These are phyloP conservation scores for Tachina fera DNA, from an alignment of 2,888 invertebrate genomes.

Conservation along the genomic window DNA sequence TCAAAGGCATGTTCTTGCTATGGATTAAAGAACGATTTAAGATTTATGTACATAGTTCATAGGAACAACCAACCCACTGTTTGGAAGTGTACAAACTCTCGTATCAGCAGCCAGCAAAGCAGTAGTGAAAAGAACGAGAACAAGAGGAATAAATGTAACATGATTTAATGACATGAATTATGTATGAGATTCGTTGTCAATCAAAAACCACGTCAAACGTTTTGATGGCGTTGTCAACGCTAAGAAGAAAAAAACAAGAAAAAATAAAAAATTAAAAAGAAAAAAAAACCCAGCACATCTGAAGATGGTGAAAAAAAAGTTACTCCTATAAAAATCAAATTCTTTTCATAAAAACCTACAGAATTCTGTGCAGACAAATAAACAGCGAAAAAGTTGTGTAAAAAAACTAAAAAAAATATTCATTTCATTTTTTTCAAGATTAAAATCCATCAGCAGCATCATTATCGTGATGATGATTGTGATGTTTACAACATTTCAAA, in stretches of 20 bases:
- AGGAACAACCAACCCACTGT: slow-evolving; percentile 30
- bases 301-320: slow-evolving; percentile 62
- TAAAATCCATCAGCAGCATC: slow-evolving; percentile 48
- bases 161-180: slow-evolving; percentile 84
- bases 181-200: slow-evolving; percentile 83
- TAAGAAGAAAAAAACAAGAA: slow-evolving; percentile 50
- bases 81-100: not conserved
- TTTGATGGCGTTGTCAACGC: slow-evolving; percentile 83
- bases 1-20: not conserved
- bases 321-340: slow-evolving; percentile 69
- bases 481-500: slow-evolving; percentile 61
- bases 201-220: slow-evolving; percentile 83
- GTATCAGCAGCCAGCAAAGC: slow-evolving; percentile 39
- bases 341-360: slow-evolving; percentile 65
- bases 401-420: slow-evolving; percentile 48
- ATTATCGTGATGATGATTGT: slow-evolving; percentile 31
- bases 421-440: slow-evolving; percentile 45
- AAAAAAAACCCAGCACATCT: slow-evolving; percentile 57
- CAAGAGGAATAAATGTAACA: slow-evolving; percentile 81
- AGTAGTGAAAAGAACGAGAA: slow-evolving; percentile 66
- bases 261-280: not conserved
- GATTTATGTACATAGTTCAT: too few relatives aligned
- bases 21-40: not conserved
- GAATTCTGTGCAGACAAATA: slow-evolving; percentile 53
- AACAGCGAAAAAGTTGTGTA: slow-evolving; percentile 46